phyloP scores from a whole-genome alignment of 2,888 invertebrate species.

The Timema podura region DNA sequence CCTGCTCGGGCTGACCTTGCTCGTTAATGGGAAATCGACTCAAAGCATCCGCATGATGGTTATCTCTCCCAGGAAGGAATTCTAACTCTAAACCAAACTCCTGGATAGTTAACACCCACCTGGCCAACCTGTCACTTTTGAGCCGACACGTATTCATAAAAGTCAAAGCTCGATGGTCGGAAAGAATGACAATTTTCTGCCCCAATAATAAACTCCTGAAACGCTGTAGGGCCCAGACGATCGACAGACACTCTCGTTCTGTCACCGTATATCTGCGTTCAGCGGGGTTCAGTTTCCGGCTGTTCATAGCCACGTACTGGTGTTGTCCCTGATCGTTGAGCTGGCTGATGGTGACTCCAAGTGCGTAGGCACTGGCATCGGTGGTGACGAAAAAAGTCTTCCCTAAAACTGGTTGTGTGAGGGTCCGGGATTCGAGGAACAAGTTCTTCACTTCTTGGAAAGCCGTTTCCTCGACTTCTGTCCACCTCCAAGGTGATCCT shows the following conservation, averaged over 20 bases:
- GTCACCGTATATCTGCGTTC: not conserved
- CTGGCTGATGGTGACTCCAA: constrained; percentile 27
- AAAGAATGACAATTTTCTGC: not conserved
- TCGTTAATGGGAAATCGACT: not conserved
- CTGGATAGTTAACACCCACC: constrained; percentile 1
- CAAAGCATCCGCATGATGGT: not conserved
- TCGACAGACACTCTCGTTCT: not conserved
- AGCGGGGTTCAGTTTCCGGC: not conserved
- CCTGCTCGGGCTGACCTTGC: not conserved
- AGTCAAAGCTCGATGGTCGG: not conserved
- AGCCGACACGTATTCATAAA: not conserved
- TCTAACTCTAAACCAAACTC: not conserved
- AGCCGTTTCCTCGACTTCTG: too few species aligned
- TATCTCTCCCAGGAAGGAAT: not conserved
- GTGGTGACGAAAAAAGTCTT: constrained; percentile 25
- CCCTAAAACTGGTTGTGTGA: constrained; percentile 31
- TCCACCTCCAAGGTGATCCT: too few species aligned
- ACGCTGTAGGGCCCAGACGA: not conserved
- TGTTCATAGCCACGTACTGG: not conserved
- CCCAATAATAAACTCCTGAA: not conserved
- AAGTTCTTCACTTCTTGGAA: not conserved
- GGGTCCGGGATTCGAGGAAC: constrained; percentile 13
- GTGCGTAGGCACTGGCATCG: constrained; percentile 32
- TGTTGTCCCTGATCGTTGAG: not conserved
- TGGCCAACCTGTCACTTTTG: not conserved